phyloP scores from a whole-genome alignment of 2,888 invertebrate genomes.

The Dorcus hopei region DNA sequence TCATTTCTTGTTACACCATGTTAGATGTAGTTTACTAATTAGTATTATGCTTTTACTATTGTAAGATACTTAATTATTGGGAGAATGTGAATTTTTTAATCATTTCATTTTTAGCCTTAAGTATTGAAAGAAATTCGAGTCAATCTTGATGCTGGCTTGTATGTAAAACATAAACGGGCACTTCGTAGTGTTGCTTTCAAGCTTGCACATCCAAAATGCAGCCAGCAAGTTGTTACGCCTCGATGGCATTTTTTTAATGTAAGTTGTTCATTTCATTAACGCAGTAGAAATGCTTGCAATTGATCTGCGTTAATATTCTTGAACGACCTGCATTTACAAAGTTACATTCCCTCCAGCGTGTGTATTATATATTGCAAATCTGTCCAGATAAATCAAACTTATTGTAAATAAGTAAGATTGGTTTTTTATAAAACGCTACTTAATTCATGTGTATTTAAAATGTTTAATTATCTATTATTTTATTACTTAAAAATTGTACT shows the following conservation, averaged over 20 bases:
- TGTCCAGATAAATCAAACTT: conserved; percentile 52
- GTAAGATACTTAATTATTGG: conserved; percentile 25
- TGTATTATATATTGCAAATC: conserved; percentile 50
- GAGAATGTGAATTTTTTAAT: conserved; percentile 15
- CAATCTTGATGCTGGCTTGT: conserved; percentile 22
- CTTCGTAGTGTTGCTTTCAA: conserved; percentile 41
- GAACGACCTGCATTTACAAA: conserved; percentile 34
- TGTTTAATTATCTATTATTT: conserved; percentile 46
- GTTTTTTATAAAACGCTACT: conserved; percentile 46
- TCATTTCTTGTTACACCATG: conserved; percentile 19
- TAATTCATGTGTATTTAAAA: conserved; percentile 42
- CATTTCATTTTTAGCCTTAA: conserved; percentile 15
- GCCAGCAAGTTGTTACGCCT: conserved; percentile 35
- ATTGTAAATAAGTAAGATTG: conserved; percentile 49
- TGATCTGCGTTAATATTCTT: conserved; percentile 12
- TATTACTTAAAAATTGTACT: conserved; percentile 49
- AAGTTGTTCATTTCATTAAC: conserved; percentile 23
- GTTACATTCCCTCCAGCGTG: conserved; percentile 49
- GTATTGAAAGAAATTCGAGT: conserved; percentile 18
- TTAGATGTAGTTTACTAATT: conserved; percentile 16
- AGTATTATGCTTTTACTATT: conserved; percentile 25
- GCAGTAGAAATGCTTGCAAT: background rate
- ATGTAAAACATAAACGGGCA: conserved; percentile 35
- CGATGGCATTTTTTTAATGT: conserved; percentile 38
- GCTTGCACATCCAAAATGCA: conserved; percentile 45